Base-by-base conservation (phyloP, 1,140 invertebrate genomes). In the Drosophila cardini region DNA sequence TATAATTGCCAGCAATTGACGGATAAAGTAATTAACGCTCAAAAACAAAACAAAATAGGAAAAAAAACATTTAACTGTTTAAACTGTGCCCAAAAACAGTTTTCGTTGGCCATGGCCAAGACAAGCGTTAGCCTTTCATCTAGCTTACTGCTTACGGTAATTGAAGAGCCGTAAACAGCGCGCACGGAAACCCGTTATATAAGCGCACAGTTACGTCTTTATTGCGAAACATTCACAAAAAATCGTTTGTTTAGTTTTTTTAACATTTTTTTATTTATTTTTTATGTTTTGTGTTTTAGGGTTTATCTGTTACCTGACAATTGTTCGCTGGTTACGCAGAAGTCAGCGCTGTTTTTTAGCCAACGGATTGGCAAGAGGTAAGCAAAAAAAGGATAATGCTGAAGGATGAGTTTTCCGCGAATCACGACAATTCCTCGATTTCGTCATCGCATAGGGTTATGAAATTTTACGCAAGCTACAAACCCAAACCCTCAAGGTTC, bases 311-410 rank as follows among this genome's bases (percentile, higher is more conserved):
- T 63, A 62, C 67, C 60, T 74, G 38, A 21, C 34, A 15, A 21
- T 78, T 89, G 30, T 9, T 48, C 46, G 9, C 6, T 21, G 38
- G 36, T 78, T 89, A 80, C 69, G 62, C 53, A 69, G 84, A 87
- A 87, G 71, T 89, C 21, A 40, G 1, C 6, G 57, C 56, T 56
- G 67, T 77, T 83, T 89, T 87, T 83, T 80, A 72, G 79, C 80
- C 80, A 87, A 87, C 84, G 84, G 84, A 89, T 89, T 84, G 85
- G 85, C 84, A 90, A 89, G 84, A 89, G 85, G 77, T 89, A 84
- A 26, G 21, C 21, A 82, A 87, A 87, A 82, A 87, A 87, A 84
- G 84, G 79, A 86, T 82, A 79, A 48, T 38, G 32, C 34, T 7
- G 34, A 42, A 68, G 46, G 61, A 58, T 50, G 52, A 26, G 46